Base-by-base conservation (phyloP, 2,888 invertebrate genomes). In the Parnassius smintheus region DNA sequence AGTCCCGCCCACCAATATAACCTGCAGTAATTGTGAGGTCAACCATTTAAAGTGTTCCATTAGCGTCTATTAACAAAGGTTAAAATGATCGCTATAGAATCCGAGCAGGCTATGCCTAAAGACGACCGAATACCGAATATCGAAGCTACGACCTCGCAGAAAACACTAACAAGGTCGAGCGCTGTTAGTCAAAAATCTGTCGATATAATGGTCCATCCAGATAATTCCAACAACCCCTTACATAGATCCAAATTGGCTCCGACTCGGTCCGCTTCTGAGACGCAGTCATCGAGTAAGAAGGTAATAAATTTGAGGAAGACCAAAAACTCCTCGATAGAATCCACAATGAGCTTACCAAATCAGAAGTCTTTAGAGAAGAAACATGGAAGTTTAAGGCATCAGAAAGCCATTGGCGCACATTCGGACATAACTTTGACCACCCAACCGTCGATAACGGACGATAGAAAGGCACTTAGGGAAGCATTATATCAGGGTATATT, bases 401-500 rank as follows among this genome's bases (percentile, higher is more conserved):
- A 94, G 81, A 93, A 93, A 76, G 92, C 94, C 56, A 85, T 94
- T 63, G 92, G 92, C 66, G 93, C 94, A 51, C 93, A 93, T 69
- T 93, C 94, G 54, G 94, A 94, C 72, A 81, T 92, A 67, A 93
- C 94, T 55, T 73, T 92, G 67, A 86, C 84, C 68, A 86, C 91
- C 52, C 92, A 88, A 75, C 85, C 88, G 56, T 85, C 90, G 35
- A 91, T 89, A 66, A 80, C 86, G 8, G 94, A 94, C 74, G 94
- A 94, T 80, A 86, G 95, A 71, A 95, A 95, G 83, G 94, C 95
- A 56, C 80, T 94, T 68, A 90, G 95, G 68, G 95, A 95, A 80
- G 95, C 95, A 66, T 88, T 95, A 72, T 95, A 95, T 82, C 95
- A 95, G 86, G 95, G 95, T 83, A 95, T 95, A 79, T 95, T 95